These are phyloP conservation scores for Heliconius nattereri DNA, from an alignment of 1,140 invertebrate genomes.

Conservation along the genomic window DNA sequence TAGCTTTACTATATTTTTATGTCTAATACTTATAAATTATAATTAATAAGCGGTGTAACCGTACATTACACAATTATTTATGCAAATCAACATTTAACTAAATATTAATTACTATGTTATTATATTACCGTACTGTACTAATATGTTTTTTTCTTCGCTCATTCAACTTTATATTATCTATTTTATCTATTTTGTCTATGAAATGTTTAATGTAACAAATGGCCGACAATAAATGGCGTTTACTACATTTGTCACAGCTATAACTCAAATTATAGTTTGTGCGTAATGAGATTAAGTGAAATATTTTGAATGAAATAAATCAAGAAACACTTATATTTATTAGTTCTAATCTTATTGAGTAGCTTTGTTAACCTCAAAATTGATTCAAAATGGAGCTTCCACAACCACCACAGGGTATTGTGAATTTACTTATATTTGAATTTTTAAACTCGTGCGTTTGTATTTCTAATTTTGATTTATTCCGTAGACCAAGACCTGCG, in stretches of 20 bases:
- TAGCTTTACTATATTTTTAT: too few species aligned
- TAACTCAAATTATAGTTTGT: conserved; percentile 23
- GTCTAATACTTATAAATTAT: too few species aligned
- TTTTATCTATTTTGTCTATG: conserved; percentile 23
- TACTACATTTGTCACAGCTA: conserved; percentile 26
- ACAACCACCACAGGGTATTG: conserved; percentile 66
- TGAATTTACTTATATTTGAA: conserved; percentile 14
- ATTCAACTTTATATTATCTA: not conserved
- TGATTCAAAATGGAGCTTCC: conserved; percentile 68
- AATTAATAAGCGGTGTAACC: too few species aligned
- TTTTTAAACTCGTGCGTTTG: not conserved
- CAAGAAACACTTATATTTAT: conserved; percentile 23
- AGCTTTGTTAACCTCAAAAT: conserved; percentile 44
- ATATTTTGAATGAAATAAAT: conserved; percentile 14
- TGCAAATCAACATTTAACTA: too few species aligned
- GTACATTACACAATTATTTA: too few species aligned
- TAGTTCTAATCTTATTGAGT: not conserved
- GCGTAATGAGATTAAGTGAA: conserved; percentile 23
- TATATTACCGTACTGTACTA: too few species aligned
- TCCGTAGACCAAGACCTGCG: conserved; percentile 91
- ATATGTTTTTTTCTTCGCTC: too few species aligned
- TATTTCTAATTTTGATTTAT: not conserved
- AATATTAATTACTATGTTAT: too few species aligned
- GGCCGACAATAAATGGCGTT: conserved; percentile 36
- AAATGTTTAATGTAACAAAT: conserved; percentile 33